Base-by-base conservation (phyloP, 2,113 vertebrate species). In the Alces alces region DNA sequence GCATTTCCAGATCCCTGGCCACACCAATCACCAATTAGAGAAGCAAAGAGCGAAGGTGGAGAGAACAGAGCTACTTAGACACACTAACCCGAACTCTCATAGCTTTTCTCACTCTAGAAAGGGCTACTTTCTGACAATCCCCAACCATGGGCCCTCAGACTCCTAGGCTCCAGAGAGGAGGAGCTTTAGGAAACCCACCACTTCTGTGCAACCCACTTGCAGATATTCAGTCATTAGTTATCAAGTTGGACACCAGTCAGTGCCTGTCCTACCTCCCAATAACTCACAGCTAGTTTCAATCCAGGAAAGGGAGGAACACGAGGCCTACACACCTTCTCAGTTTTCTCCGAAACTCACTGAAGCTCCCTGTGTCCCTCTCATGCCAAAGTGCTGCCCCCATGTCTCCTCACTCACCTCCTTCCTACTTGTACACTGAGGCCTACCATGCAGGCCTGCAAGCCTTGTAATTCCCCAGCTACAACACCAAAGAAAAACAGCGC, bases 311-410 rank as follows among this genome's bases (percentile, higher is more conserved):
- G 79, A 50, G 14, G 50, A 9, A 2, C 3, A 54, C 98, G 5
- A 99, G 47, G 47, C 47, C 47, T 47, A 47, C 47, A 47, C 47
- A 47, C 47, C 47, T 47, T 47, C 28, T 57, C 55, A 17, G 2
- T 1, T 5, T 58, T 30, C 39, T 86, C 21, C 39, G 3, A 7
- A 3, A 55, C 54, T 55, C 1, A 7, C 50, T 39, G 45, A 45
- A 58, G 45, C 12, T 66, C 27, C 15, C 0, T 5, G 30, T 66
- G 8, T 58, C n/a, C 25, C 36, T 73, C 76, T 25, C 0, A 28
- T 12, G 33, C 93, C 28, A 52, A n/a, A 36, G 13, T n/a, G 36
- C 54, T 17, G 4, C 21, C 36, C 61, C 45, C 47, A 2, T 6
- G 0, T 16, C 70, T 82, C 57, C 78, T 61, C 27, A 57, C 4